Conservation (phyloP, 2,797 vertebrate genomes). For the Dendrocincla tyrannina region DNA sequence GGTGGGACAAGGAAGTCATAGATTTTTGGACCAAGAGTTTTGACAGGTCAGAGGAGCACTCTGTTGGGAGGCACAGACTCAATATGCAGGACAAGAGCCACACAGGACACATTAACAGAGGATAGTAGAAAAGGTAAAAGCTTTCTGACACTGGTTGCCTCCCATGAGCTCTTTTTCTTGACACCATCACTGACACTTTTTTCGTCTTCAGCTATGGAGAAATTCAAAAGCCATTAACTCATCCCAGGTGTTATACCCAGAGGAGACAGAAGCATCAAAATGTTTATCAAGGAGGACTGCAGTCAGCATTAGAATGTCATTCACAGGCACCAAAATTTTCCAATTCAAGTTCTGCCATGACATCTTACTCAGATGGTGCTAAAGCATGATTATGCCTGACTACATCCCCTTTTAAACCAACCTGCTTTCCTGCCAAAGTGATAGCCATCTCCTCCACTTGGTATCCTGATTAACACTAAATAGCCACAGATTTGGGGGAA, state of each 20-base stretch:
- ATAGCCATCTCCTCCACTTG: not conserved
- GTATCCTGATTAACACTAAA: not conserved
- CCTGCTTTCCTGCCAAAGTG: not conserved
- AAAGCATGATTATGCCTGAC: not conserved
- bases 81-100: not conserved
- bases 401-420: not conserved
- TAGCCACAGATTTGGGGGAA: not conserved
- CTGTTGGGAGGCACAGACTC: not conserved
- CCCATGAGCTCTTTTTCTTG: not conserved
- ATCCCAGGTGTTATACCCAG: not conserved
- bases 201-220: not conserved
- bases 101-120: not conserved
- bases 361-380: not conserved
- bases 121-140: not conserved
- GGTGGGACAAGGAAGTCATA: not conserved
- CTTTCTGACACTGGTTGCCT: not conserved
- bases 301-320: not conserved
- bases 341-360: not conserved
- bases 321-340: not conserved
- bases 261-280: not conserved
- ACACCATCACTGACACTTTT: not conserved
- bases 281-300: not conserved
- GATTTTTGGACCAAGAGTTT: not conserved
- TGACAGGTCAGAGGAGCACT: not conserved
- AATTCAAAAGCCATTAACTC: not conserved